Evolutionary conservation across 1,140 invertebrate genomes (phyloP), one percentile per base, ranked within the genome.

Genomic region (Drosophila auraria): DNA sequence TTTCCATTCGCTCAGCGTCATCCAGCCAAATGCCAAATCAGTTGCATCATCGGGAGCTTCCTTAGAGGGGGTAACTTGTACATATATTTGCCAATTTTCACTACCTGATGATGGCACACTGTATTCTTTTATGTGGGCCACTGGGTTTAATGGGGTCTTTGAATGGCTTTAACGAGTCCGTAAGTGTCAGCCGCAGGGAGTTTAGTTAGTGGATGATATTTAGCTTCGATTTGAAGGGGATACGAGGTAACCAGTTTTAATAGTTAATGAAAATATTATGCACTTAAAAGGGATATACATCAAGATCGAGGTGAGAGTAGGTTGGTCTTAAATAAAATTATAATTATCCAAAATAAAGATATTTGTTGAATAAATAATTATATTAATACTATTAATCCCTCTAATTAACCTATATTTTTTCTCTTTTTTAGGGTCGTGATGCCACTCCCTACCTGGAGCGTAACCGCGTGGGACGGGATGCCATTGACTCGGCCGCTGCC

Each of bases 401-500:
- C 11, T 36, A 14, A 54, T 6, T 20, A 40, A 59, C 9, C 54
- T 5, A 20, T 12, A 44, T 6, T 2, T 51, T 15, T 45, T 38
- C 17, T 69, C 5, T 8, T 50, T 94, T 94, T 27, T 91, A 98
- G 97, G 98, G 97, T 86, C 95, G 97, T 91, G 98, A 99, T 94
- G 98, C 98, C 56, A 99, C 98, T 36, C 98, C 98, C 61, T 98
- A 99, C 94, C 94, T 98, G 90, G 98, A 99, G 94, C 95, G 97
- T 87, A 99, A 99, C 94, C 95, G 98, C 63, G 97, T 98, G 27
- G 97, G 97, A 68, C 94, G 97, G 49, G 98, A 99, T 93, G 98
- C 98, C 33, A 98, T 99, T 40, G 98, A 99, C 93, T 98, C 97
- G 7, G 98, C 98, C 25, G 97, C 97, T 50, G 98, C 98, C 49